phyloP scores from a whole-genome alignment of 2,113 vertebrate species.

The Tragelaphus imberbis region DNA sequence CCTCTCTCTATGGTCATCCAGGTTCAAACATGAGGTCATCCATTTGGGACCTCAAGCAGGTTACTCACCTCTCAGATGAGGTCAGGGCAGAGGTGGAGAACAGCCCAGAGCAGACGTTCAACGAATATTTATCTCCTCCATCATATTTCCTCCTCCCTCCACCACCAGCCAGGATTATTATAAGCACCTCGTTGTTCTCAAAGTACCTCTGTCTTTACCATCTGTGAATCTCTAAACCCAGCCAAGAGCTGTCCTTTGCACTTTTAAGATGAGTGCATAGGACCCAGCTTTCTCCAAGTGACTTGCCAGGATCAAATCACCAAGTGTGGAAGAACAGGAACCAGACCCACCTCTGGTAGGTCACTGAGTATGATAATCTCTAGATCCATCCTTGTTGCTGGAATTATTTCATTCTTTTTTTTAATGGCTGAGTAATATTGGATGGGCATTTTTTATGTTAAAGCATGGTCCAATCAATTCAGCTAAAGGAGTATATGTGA shows the following conservation, averaged over 20 bases:
- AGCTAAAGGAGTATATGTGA: neutral
- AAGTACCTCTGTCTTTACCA: neutral
- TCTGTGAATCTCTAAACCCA: neutral
- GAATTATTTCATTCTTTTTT: neutral
- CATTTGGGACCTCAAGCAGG: neutral
- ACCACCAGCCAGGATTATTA: neutral
- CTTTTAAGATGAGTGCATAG: neutral
- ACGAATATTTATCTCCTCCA: neutral
- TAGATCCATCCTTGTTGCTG: neutral
- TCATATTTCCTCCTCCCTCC: neutral
- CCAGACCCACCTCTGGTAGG: accelerated
- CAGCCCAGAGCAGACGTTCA: neutral
- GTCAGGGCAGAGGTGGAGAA: neutral
- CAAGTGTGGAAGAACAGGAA: neutral
- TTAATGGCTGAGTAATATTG: neutral
- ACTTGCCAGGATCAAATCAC: neutral
- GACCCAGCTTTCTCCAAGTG: neutral
- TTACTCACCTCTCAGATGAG: neutral
- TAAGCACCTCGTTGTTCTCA: neutral
- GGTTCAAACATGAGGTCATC: neutral
- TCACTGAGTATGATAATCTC: neutral
- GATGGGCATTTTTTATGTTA: neutral
- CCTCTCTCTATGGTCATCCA: neutral
- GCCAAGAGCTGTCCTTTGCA: too few relatives aligned
- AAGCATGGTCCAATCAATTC: neutral